Base-by-base conservation (phyloP, 1,140 invertebrate genomes). In the Drosophila arizonae region DNA sequence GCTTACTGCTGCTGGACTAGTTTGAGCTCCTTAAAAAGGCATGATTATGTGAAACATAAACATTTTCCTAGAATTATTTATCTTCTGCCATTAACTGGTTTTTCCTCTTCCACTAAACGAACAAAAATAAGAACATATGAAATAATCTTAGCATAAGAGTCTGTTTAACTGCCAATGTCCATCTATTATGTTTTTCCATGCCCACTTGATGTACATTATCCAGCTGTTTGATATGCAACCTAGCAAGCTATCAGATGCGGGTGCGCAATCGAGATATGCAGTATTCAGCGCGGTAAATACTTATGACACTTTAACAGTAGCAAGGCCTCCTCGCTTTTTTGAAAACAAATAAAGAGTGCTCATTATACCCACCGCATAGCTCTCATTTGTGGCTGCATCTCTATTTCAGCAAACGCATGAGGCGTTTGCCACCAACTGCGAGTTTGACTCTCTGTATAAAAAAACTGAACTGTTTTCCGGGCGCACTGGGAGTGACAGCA, bases 41-140 rank as follows among this genome's bases (percentile, higher is more conserved):
- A 85, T 80, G 72, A 81, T 86, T 57, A 79, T 72, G 81, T 68
- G 76, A 86, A 86, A 79, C 71, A 74, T 79, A 76, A 87, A 79
- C 69, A 66, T 76, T 79, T 86, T 86, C 82, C 66, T 77, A 88
- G 84, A 88, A 87, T 52, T 60, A 39, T 52, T 67, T 54, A 6
- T 62, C 9, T 24, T 28, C 6, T 26, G 21, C 46, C 43, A 66
- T 48, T 76, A 45, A 48, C 55, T 50, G 15, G 36, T 8, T 17
- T 54, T 24, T 33, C 8, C 8, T 33, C 33, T 43, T 10, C 1
- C 33, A 5, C 8, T 17, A 17, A 17, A 17, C 17, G 17, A 17
- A 17, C 2, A 9, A 36, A 36, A 10, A 36, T 10, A 36, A 36
- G 8, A 9, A 9, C 33, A 36, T 5, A 36, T 36, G 9, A 36